phyloP scores from a whole-genome alignment of 2,888 invertebrate genomes.

The Agrotis clavis region DNA sequence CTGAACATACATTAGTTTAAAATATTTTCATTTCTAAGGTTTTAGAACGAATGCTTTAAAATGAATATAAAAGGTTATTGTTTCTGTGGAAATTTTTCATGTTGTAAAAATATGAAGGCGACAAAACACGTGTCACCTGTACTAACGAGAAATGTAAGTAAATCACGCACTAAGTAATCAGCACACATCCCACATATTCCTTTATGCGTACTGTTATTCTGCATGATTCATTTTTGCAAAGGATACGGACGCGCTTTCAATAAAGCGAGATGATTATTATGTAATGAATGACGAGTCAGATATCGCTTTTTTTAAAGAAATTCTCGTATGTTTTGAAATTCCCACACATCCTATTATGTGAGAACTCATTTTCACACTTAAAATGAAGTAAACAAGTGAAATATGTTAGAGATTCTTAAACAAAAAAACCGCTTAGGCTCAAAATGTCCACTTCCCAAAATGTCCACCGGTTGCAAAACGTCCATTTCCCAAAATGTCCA shows the following conservation, averaged over 20 bases:
- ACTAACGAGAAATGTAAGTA: slow-evolving; percentile 4
- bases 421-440: no score
- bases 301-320: slow-evolving; percentile 9
- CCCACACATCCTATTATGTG: no score
- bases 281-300: slow-evolving; percentile 31
- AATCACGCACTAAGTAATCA: slow-evolving; percentile 41
- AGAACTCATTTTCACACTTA: no score
- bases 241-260: slow-evolving; percentile 32
- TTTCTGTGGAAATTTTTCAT: background rate
- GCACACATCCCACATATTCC: slow-evolving; percentile 45
- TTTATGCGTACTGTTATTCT: slow-evolving; percentile 21
- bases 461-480: no score
- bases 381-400: background rate
- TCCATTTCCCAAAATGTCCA: no score
- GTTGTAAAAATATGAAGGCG: background rate
- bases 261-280: slow-evolving; percentile 29
- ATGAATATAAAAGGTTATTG: no score
- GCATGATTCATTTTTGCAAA: slow-evolving; percentile 43
- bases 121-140: background rate
- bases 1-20: no score
- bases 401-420: background rate
- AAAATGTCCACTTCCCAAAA: no score
- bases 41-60: no score
- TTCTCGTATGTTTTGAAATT: background rate
- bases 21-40: no score